A percentile compares a stretch with the other conserved stretches of the same genome.
phyloP scores from a whole-genome alignment of 1,140 invertebrate species.

The Metaphire vulgaris region DNA sequence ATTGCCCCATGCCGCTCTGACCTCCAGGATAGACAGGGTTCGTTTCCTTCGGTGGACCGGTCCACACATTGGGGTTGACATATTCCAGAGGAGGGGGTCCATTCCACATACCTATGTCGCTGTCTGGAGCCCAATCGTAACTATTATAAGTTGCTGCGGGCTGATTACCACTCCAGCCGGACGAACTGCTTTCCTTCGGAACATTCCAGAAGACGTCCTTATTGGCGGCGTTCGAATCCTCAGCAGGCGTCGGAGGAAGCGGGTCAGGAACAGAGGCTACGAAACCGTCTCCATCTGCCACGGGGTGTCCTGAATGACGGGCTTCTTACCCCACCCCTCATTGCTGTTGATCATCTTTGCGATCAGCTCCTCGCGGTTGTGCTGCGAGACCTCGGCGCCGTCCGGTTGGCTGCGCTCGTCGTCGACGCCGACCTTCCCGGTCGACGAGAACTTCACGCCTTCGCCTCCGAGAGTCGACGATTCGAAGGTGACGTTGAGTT shows the following conservation, averaged over 20 bases:
- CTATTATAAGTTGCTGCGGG: neutral
- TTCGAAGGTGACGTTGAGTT: neutral
- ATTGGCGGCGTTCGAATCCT: neutral
- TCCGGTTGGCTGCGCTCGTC: slow-evolving; percentile 17
- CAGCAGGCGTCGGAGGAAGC: neutral
- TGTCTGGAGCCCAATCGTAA: slow-evolving; percentile 13
- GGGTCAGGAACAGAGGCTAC: neutral
- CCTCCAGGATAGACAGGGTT: neutral
- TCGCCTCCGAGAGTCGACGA: neutral
- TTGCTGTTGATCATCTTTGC: slow-evolving; percentile 21
- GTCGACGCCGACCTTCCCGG: neutral
- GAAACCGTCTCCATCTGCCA: slow-evolving; percentile 5
- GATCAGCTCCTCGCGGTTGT: slow-evolving; percentile 21
- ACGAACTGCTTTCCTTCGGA: neutral
- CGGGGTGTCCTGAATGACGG: slow-evolving; percentile 20
- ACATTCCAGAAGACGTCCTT: slow-evolving; percentile 6
- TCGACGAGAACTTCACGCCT: neutral
- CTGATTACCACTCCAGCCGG: neutral
- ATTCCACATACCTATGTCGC: slow-evolving; percentile 13
- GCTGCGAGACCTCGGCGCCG: slow-evolving; percentile 18
- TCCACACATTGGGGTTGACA: slow-evolving; percentile 17
- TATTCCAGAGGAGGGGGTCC: slow-evolving; percentile 1
- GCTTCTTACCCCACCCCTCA: slow-evolving; percentile 22
- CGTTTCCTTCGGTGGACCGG: slow-evolving; percentile 5
- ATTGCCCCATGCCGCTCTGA: neutral